These are phyloP conservation scores for Chydorus sphaericus DNA, from an alignment of 2,888 invertebrate species.

Conservation along the genomic window DNA sequence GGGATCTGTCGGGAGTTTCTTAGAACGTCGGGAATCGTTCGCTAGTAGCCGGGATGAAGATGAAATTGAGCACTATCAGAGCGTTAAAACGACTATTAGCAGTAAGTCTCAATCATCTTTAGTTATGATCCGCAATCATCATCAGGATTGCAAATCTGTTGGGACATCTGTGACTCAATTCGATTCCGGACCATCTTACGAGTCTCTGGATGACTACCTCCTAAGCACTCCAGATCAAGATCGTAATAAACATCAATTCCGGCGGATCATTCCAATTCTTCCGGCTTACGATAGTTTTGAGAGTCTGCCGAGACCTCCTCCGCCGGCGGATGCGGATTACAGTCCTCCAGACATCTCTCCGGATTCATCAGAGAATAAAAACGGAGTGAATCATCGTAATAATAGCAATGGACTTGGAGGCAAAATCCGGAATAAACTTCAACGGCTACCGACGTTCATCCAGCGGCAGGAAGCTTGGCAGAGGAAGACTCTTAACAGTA, in stretches of 20 bases:
- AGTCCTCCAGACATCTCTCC: conserved; percentile 6
- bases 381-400: neutral
- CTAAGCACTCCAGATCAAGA: neutral
- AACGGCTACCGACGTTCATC: conserved; percentile 3
- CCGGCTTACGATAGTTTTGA: neutral
- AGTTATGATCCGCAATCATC: too few relatives aligned
- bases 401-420: neutral
- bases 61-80: too few relatives aligned
- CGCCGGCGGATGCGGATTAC: conserved; percentile 2
- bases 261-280: neutral
- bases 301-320: neutral
- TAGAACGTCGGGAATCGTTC: neutral
- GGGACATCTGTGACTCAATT: too few relatives aligned
- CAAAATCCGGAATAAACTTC: neutral
- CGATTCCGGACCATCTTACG: neutral
- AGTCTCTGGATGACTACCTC: conserved; percentile 8
- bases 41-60: too few relatives aligned
- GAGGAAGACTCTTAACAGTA: neutral
- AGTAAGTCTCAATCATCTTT: too few relatives aligned
- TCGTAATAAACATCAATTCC: neutral
- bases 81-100: too few relatives aligned
- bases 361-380: neutral
- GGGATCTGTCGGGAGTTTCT: too few relatives aligned
- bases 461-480: conserved; percentile 3
- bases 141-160: neutral